Conservation (phyloP, 2,888 invertebrate species). For the Gari tellinella region DNA sequence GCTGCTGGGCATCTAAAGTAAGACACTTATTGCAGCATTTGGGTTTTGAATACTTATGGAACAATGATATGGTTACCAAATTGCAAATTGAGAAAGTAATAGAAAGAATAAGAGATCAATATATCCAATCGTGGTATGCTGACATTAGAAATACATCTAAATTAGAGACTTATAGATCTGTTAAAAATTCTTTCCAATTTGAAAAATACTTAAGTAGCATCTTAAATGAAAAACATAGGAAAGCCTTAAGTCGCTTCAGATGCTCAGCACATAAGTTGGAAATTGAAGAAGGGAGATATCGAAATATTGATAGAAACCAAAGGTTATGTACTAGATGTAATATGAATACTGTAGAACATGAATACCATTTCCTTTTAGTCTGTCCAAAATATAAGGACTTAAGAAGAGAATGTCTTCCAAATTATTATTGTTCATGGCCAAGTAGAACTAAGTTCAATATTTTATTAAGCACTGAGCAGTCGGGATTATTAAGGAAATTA, state of each 20-base stretch:
- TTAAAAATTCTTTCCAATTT: not conserved
- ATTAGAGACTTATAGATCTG: not conserved
- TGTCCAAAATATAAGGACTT: too few species aligned
- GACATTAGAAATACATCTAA: not conserved
- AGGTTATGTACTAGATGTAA: slow-evolving; percentile 12
- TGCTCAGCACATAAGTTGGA: slow-evolving; percentile 20
- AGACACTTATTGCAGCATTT: too few species aligned
- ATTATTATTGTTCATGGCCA: too few species aligned
- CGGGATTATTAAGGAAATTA: too few species aligned
- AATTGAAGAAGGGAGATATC: slow-evolving; percentile 17
- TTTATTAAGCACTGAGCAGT: too few species aligned
- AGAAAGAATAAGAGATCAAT: not conserved
- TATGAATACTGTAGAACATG: slow-evolving; percentile 10
- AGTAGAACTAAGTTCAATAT: too few species aligned
- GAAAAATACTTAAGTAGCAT: too few species aligned
- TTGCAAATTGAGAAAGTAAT: not conserved
- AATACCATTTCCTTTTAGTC: slow-evolving; percentile 20
- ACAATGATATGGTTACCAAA: not conserved
- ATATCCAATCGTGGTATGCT: not conserved
- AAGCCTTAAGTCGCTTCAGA: slow-evolving; percentile 22
- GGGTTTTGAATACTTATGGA: too few species aligned
- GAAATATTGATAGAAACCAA: slow-evolving; percentile 9
- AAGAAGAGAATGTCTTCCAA: too few species aligned
- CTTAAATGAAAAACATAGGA: too few species aligned
- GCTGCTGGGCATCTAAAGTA: not conserved